These are phyloP conservation scores for Spea hammondii DNA, from an alignment of 2,797 vertebrate species.

Conservation along the genomic window DNA sequence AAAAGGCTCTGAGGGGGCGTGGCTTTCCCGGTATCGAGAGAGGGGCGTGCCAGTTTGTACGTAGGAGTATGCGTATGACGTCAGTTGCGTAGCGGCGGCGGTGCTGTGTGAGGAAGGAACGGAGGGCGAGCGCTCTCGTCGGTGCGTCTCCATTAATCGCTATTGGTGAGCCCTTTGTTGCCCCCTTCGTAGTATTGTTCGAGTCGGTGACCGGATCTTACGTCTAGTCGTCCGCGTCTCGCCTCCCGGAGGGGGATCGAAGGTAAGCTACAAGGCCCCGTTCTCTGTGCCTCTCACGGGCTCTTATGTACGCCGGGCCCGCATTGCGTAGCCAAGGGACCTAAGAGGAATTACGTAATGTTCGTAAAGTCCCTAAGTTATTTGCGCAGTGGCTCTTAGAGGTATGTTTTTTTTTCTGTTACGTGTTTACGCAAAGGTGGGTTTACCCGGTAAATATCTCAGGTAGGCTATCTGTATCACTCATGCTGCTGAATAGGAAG, in stretches of 20 bases:
- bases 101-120: conserved; percentile 49
- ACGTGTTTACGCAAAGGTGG: too few relatives aligned
- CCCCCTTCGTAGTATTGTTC: not conserved
- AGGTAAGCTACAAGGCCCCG: conserved; percentile 33
- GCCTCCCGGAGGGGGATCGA: conserved; percentile 26
- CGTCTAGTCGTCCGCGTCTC: not conserved
- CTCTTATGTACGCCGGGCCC: conserved; percentile 36
- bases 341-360: conserved; percentile 14
- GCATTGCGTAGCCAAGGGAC: conserved; percentile 48
- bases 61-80: conserved; percentile 35
- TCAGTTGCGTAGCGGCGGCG: conserved; percentile 49
- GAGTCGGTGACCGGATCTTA: conserved; percentile 5
- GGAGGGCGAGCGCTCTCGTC: conserved; percentile 44
- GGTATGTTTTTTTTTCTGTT: too few relatives aligned
- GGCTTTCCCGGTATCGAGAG: not conserved
- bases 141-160: conserved; percentile 41
- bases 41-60: not conserved
- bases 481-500: too few relatives aligned
- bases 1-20: not conserved
- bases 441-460: not conserved
- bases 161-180: conserved; percentile 11
- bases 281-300: conserved; percentile 7
- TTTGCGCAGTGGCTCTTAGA: not conserved
- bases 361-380: not conserved
- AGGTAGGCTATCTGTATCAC: conserved; percentile 8